phyloP scores from a whole-genome alignment of 2,888 invertebrate species.

The Conomelus anceps region DNA sequence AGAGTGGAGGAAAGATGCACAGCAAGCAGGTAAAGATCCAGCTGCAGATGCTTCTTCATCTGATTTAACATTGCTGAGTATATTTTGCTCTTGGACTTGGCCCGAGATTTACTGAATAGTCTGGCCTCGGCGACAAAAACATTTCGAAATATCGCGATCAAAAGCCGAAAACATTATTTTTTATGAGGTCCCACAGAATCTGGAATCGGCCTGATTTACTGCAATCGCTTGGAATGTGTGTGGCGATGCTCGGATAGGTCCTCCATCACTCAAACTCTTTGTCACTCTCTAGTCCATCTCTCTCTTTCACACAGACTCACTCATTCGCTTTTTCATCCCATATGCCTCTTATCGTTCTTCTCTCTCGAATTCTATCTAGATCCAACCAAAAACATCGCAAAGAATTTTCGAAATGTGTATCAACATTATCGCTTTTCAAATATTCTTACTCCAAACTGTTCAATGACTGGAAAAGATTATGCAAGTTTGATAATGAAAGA shows the following conservation, averaged over 20 bases:
- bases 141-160: constrained; percentile 14
- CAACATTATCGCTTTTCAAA: neutral
- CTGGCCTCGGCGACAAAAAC: constrained; percentile 6
- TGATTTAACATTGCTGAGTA: neutral
- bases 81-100: neutral
- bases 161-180: constrained; percentile 8
- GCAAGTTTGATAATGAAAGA: too few species aligned
- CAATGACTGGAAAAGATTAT: too few species aligned
- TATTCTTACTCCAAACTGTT: too few species aligned
- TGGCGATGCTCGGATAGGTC: neutral
- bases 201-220: neutral
- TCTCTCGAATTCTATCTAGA: neutral
- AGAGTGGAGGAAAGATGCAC: neutral
- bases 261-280: neutral
- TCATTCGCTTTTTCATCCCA: neutral
- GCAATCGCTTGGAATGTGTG: constrained; percentile 8
- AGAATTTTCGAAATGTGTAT: neutral
- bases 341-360: neutral
- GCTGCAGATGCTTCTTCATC: neutral
- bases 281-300: neutral
- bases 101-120: constrained; percentile 9
- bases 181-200: constrained; percentile 1
- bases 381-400: neutral
- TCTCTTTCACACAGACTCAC: neutral
- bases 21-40: neutral